Evolutionary conservation across 1,140 invertebrate species (phyloP), one percentile per base, ranked within the genome.

Genomic region (Drosophila sulfurigaster): DNA sequence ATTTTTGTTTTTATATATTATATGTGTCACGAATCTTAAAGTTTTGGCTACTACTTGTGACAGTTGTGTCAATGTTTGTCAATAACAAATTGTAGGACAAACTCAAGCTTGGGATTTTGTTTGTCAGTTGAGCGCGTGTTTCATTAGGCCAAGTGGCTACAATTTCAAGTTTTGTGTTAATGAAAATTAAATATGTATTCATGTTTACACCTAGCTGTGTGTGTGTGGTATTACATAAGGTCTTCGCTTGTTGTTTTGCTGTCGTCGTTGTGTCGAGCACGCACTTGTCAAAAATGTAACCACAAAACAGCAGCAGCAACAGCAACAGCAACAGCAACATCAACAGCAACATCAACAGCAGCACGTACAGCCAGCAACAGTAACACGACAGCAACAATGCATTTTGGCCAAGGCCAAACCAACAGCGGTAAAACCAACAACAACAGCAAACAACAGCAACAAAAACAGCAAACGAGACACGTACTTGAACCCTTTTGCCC

Each of bases 381-480:
- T 28, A 56, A 51, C 73, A 83, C 5, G 41, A 68, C 73, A 75
- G 59, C 64, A 78, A 78, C 83, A 83, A 80, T 88, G 83, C 85
- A 88, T 72, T 89, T 88, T 88, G 85, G 85, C 83, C 83, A 89
- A 88, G 83, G 83, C 78, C 85, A 83, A 82, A 72, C 73, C 69
- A 56, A 71, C 79, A 81, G 25, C 80, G 78, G 49, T 32, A 66
- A 68, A 63, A 63, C 52, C 69, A 60, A 20, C 69, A 75, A 6
- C 41, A 75, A 32, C 69, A 75, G 64, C 58, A 67, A 32, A 32
- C 30, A 45, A 16, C 45, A 49, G 38, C 73, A 79, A n/a, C 73
- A 63, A 75, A 56, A 73, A 78, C 52, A 87, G 60, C 80, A 78
- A 83, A 73, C 70, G 71, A 89, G 85, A 88, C 87, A 83, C 85